These are phyloP conservation scores for Laspeyria flexula DNA, from an alignment of 2,888 invertebrate species.

Conservation along the genomic window DNA sequence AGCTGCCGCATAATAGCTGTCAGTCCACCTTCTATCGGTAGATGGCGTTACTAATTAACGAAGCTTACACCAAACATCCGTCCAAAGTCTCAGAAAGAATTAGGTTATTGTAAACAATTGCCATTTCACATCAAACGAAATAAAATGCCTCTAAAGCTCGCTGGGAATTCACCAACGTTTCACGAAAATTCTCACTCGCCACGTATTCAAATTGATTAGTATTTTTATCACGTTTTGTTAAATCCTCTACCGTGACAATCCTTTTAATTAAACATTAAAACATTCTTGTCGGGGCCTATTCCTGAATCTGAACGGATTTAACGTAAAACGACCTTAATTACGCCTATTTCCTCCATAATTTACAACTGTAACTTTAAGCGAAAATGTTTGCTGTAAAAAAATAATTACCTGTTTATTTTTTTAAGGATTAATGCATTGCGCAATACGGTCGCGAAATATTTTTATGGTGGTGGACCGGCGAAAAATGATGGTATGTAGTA, in stretches of 20 bases:
- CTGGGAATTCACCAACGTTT: slow-evolving; percentile 22
- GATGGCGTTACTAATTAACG: slow-evolving; percentile 11
- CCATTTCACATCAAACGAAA: slow-evolving; percentile 19
- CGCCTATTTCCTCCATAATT: slow-evolving; percentile 44
- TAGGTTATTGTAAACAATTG: slow-evolving; percentile 20
- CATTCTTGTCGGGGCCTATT: slow-evolving; percentile 44
- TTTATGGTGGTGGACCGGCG: slow-evolving; percentile 69
- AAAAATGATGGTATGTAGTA: slow-evolving; percentile 58
- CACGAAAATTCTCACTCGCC: slow-evolving; percentile 23
- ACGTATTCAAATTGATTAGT: slow-evolving; percentile 48
- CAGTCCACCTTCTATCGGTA: not conserved
- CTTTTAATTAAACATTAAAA: slow-evolving; percentile 64
- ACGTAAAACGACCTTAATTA: slow-evolving; percentile 48
- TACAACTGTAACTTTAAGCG: slow-evolving; percentile 37
- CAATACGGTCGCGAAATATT: slow-evolving; percentile 75
- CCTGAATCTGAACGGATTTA: slow-evolving; percentile 41
- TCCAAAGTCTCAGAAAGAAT: slow-evolving; percentile 16
- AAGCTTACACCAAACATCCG: not conserved
- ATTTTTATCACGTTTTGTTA: slow-evolving; percentile 57
- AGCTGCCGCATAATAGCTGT: not conserved
- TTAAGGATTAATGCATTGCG: slow-evolving; percentile 70
- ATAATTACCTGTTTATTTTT: slow-evolving; percentile 21
- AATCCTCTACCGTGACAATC: slow-evolving; percentile 53
- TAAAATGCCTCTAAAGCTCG: not conserved
- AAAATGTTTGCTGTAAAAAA: slow-evolving; percentile 23